Percentiles rank a stretch among this genome's conserved stretches.
Conservation (phyloP, 2,113 vertebrate genomes). For the Vombatus ursinus region DNA sequence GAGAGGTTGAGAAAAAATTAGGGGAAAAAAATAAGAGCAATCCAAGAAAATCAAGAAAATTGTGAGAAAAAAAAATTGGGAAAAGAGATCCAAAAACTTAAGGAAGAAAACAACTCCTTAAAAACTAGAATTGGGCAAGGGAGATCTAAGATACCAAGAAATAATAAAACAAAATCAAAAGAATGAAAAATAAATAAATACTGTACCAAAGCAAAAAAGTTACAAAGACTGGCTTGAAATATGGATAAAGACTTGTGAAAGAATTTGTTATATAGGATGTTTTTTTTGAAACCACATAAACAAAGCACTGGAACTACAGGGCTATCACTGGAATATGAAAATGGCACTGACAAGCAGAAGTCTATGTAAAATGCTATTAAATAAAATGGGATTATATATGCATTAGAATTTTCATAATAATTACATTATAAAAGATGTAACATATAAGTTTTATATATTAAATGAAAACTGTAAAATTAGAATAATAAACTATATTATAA, state of each 20-base stretch:
- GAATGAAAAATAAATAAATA: neutral
- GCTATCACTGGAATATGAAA: neutral
- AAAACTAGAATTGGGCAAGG: no score
- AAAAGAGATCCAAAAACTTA: no score
- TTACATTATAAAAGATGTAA: conserved; percentile 11
- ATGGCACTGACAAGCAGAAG: neutral
- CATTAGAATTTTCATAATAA: conserved; percentile 22
- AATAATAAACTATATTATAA: conserved; percentile 64
- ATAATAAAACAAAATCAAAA: no score
- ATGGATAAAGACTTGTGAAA: neutral
- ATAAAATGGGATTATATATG: neutral
- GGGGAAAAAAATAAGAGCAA: no score
- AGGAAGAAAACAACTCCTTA: no score
- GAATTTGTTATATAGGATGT: neutral
- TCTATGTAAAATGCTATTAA: neutral
- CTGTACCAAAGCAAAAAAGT: neutral
- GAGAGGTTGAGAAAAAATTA: no score
- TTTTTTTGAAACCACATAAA: conserved; percentile 28
- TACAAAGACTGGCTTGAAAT: neutral
- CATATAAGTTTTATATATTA: conserved; percentile 54
- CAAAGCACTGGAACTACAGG: neutral
- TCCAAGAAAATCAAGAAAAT: no score
- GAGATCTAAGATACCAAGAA: no score
- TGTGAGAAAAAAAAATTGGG: no score
- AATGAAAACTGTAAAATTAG: conserved; percentile 56